A percentile compares a stretch with the other conserved stretches of the same genome.
Conservation (phyloP, 2,888 invertebrate genomes). For the Calephelis perditalis region DNA sequence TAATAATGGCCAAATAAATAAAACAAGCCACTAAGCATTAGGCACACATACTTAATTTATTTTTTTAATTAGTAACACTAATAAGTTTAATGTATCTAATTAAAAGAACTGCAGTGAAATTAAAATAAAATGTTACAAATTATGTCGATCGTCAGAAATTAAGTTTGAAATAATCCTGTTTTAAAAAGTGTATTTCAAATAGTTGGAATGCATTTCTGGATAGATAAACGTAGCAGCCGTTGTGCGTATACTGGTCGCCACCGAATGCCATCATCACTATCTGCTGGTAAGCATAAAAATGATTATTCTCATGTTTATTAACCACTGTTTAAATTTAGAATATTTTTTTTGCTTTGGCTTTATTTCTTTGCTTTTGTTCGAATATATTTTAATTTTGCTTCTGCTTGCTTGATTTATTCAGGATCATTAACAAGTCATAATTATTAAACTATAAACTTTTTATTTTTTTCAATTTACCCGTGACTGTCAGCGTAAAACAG, state of each 20-base stretch:
- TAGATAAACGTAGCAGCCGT: slow-evolving; percentile 86
- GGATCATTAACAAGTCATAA: too few relatives aligned
- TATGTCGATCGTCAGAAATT: background rate
- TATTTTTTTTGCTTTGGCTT: too few relatives aligned
- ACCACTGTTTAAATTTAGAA: too few relatives aligned
- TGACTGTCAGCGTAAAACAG: too few relatives aligned
- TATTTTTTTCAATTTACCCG: too few relatives aligned
- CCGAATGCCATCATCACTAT: slow-evolving; percentile 82
- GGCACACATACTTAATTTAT: background rate
- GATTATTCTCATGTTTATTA: too few relatives aligned
- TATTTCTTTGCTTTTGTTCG: too few relatives aligned
- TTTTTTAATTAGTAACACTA: background rate
- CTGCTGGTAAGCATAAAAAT: slow-evolving; percentile 58
- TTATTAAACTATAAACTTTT: too few relatives aligned
- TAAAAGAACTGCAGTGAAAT: background rate
- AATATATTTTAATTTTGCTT: background rate
- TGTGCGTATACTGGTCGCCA: slow-evolving; percentile 86
- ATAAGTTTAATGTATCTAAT: background rate
- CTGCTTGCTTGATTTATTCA: background rate
- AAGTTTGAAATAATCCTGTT: slow-evolving; percentile 15
- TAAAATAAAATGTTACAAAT: background rate
- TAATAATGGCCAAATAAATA: slow-evolving; percentile 7
- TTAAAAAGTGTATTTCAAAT: slow-evolving; percentile 26
- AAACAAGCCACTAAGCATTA: background rate
- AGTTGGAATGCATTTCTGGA: slow-evolving; percentile 90